Percentiles rank a stretch among this genome's conserved stretches.
Evolutionary conservation across 2,797 vertebrate species (phyloP).

Genomic region (Xiphophorus birchmanni): DNA sequence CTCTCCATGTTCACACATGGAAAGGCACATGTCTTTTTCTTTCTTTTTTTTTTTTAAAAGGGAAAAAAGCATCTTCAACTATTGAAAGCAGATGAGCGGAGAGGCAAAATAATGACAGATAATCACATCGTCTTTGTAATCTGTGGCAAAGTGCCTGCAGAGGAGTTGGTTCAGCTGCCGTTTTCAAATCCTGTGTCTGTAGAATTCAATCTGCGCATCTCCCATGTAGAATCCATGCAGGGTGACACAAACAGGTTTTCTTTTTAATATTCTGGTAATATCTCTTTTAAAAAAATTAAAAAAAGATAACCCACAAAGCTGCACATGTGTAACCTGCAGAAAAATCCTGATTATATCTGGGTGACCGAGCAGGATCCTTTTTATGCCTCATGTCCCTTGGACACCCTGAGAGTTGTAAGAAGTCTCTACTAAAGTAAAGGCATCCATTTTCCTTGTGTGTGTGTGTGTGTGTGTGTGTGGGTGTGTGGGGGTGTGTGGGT

Average conservation of each 20-base stretch:
- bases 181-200: slow-evolving; percentile 44
- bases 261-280: slow-evolving; percentile 23
- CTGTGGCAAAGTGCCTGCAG: slow-evolving; percentile 55
- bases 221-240: slow-evolving; percentile 28
- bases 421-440: slow-evolving; percentile 33
- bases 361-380: slow-evolving; percentile 35
- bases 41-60: not conserved
- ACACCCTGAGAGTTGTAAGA: slow-evolving; percentile 33
- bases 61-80: slow-evolving; percentile 58
- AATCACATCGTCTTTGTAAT: slow-evolving; percentile 77
- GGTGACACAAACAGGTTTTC: slow-evolving; percentile 12
- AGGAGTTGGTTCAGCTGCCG: slow-evolving; percentile 65
- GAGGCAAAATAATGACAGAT: slow-evolving; percentile 77
- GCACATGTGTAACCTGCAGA: slow-evolving; percentile 19
- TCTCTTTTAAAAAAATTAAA: not conserved
- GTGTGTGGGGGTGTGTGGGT: slow-evolving; percentile 37
- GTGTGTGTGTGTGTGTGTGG: slow-evolving; percentile 30
- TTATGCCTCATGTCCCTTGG: slow-evolving; percentile 32
- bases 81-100: slow-evolving; percentile 53
- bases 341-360: slow-evolving; percentile 21
- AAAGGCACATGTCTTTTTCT: slow-evolving; percentile 23
- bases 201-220: slow-evolving; percentile 42
- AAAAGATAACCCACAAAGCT: slow-evolving; percentile 20
- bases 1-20: slow-evolving; percentile 12
- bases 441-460: slow-evolving; percentile 39